These are phyloP conservation scores for Montipora efflorescens DNA, from an alignment of 64 coral and sea anemone species.

Conservation along the genomic window DNA sequence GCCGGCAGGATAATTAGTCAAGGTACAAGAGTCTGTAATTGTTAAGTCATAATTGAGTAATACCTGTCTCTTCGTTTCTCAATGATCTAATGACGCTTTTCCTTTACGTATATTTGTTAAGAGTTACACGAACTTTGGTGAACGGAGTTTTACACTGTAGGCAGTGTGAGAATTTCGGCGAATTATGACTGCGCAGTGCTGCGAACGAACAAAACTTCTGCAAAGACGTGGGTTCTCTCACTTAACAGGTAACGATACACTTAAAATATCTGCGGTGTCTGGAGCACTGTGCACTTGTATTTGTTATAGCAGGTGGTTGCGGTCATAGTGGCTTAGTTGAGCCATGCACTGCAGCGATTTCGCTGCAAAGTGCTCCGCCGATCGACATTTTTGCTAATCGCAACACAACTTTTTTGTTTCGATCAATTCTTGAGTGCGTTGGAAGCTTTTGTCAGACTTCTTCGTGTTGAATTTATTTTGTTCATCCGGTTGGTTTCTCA, in stretches of 20 bases:
- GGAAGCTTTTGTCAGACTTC: neutral
- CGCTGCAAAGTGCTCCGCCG: neutral
- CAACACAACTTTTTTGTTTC: neutral
- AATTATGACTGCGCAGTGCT: slow-evolving; percentile 28
- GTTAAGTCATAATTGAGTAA: slow-evolving; percentile 99
- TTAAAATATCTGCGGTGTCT: neutral
- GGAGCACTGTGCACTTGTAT: slow-evolving; percentile 10
- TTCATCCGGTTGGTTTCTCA: neutral
- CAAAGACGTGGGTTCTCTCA: slow-evolving; percentile 8
- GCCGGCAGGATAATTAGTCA: slow-evolving; percentile 78
- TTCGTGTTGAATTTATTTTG: neutral
- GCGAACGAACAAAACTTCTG: slow-evolving; percentile 17
- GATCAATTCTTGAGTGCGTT: neutral
- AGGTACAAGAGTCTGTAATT: slow-evolving; percentile 81
- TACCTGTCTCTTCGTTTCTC: slow-evolving; percentile 67
- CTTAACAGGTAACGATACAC: slow-evolving; percentile 6
- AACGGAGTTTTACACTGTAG: neutral
- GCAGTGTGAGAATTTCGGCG: neutral
- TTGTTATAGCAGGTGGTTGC: slow-evolving; percentile 7
- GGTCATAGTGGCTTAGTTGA: neutral
- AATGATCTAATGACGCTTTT: slow-evolving; percentile 78
- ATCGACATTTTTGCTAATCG: neutral
- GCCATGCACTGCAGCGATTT: slow-evolving; percentile 1
- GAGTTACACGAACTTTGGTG: neutral
- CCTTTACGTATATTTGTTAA: slow-evolving; percentile 67